Evolutionary conservation across 2,888 invertebrate genomes (phyloP), one percentile per base, ranked within the genome.

Genomic region (Pharmacophagus antenor): DNA sequence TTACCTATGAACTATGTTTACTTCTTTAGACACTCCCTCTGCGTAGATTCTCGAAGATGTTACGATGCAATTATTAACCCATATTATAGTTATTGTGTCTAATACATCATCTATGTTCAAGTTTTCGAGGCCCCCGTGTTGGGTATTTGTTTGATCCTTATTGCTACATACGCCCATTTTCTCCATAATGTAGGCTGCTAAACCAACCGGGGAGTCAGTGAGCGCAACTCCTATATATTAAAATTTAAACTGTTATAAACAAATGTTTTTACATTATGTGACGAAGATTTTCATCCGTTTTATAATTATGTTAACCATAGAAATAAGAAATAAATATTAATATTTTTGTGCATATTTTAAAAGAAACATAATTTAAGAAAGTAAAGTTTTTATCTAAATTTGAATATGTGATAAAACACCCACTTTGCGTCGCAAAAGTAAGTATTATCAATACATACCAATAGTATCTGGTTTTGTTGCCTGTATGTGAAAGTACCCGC

Each of bases 181-280:
- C 76, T 98, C 98, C 66, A 98, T 85, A 48, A 97, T 93, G 72
- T 97, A 98, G 0, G 95, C 95, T 1, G 97, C 97, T 65, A 98
- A 82, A 0, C 97, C 97, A 0, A 94, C 92, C 0, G 98, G 98
- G 0, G 95, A 95, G 70, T 96, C 95, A 8, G 92, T 88, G 62
- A 97, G 74, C 0, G 91, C 94, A 2, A 93, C 92, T 20, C 96
- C 95, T 94, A 70, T 0, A 84, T n/a, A 37, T 37, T n/a, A 37
- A 37, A n/a, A 37, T 37, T n/a, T n/a, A n/a, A n/a, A n/a, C n/a
- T n/a, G n/a, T n/a, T n/a, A n/a, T n/a, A n/a, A n/a, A n/a, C 1
- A 15, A 4, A 37, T 37, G 37, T 15, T n/a, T 6, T n/a, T n/a
- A 37, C 7, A 37, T 37, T 37, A 5, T 37, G 10, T n/a, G n/a